Evolutionary conservation across 2,113 vertebrate genomes (phyloP).

Genomic region (Cryptotis parvus): DNA sequence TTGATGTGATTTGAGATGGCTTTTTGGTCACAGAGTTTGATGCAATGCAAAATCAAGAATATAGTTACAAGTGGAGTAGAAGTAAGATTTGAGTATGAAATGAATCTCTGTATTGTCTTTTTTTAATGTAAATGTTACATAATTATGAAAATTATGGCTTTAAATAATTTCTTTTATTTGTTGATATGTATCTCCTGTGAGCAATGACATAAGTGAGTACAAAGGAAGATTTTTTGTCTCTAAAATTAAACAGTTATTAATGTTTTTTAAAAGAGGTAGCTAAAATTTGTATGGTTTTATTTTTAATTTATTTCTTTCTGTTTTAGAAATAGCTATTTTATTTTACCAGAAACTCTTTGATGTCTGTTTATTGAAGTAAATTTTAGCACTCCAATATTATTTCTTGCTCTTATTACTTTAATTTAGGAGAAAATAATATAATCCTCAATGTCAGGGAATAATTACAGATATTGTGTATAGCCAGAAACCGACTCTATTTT

Average conservation of each 20-base stretch:
- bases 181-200: constrained; percentile 14
- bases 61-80: not conserved
- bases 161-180: not conserved
- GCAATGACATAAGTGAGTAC: not conserved
- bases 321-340: constrained; percentile 23
- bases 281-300: constrained; percentile 4
- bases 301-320: constrained; percentile 34
- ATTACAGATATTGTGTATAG: not conserved
- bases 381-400: not conserved
- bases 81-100: constrained; percentile 7
- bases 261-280: not conserved
- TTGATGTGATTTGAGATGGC: not conserved
- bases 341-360: not conserved
- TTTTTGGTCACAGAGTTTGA: not conserved
- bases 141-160: constrained; percentile 4
- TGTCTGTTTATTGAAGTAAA: not conserved
- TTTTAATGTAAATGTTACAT: not conserved
- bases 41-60: constrained; percentile 1
- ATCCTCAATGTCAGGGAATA: not conserved
- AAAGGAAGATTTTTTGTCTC: not conserved
- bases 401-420: not conserved
- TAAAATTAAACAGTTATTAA: too few species aligned
- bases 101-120: not conserved
- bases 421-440: not conserved
- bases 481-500: not conserved